Evolutionary conservation across 2,113 vertebrate species (phyloP).

Genomic region (Indicator maculatus): DNA sequence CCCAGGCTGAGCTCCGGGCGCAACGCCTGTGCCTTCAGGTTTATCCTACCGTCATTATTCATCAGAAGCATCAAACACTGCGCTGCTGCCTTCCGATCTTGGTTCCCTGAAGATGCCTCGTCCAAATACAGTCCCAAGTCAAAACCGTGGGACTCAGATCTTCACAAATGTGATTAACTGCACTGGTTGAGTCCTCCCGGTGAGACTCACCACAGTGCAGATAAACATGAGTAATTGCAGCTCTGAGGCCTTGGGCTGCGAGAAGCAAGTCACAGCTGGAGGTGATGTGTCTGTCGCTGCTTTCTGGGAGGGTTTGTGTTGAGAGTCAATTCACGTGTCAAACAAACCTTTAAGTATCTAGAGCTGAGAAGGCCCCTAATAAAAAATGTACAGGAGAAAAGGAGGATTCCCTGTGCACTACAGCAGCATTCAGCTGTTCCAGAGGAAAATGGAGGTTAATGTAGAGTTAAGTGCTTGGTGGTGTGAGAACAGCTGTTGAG

Average conservation of each 20-base stretch:
- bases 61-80: neutral
- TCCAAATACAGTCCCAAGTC: neutral
- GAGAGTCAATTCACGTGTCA: neutral
- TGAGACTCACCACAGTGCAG: neutral
- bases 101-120: constrained; percentile 8
- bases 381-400: neutral
- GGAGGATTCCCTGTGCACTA: neutral
- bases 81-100: neutral
- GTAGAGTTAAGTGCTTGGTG: neutral
- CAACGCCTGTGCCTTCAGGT: neutral
- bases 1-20: neutral
- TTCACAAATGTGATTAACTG: constrained; percentile 2
- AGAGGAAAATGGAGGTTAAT: neutral
- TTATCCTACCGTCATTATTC: neutral
- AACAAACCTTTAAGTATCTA: constrained; percentile 22
- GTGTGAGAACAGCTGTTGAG: neutral
- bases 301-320: constrained; percentile 26
- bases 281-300: neutral
- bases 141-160: neutral
- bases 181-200: neutral
- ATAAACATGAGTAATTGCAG: constrained; percentile 30
- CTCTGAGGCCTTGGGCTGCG: neutral
- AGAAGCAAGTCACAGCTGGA: constrained; percentile 10
- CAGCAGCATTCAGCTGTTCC: neutral
- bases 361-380: neutral